Conservation (phyloP, 1,140 invertebrate species). For the Acromyrmex charruanus region DNA sequence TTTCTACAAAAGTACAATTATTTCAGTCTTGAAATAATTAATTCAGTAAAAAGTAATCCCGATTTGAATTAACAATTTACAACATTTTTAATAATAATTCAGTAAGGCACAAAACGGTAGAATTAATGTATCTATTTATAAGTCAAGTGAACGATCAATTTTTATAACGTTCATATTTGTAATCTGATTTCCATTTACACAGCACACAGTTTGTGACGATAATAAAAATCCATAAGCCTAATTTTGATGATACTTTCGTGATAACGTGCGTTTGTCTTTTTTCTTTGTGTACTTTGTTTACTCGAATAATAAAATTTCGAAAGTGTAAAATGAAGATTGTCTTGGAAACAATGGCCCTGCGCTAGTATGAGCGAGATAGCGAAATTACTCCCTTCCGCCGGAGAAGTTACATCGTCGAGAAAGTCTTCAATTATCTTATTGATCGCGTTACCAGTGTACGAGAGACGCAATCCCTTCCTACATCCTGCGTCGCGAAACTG, state of each 20-base stretch:
- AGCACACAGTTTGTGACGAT: no score
- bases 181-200: not conserved
- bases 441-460: conserved; percentile 74
- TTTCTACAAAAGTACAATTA: not conserved
- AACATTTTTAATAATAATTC: not conserved
- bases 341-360: conserved; percentile 73
- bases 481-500: conserved; percentile 58
- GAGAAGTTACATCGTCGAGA: conserved; percentile 68
- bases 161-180: not conserved
- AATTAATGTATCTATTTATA: not conserved
- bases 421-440: conserved; percentile 82
- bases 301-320: conserved; percentile 2
- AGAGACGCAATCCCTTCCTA: conserved; percentile 71
- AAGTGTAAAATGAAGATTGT: conserved; percentile 41
- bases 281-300: no score
- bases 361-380: conserved; percentile 60
- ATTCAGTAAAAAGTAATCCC: not conserved
- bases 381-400: conserved; percentile 78
- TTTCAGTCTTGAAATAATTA: not conserved
- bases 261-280: not conserved
- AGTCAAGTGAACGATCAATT: not conserved
- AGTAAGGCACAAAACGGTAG: not conserved
- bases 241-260: not conserved
- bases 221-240: not conserved
- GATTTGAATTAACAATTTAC: not conserved